Base-by-base conservation (phyloP, 2,888 invertebrate genomes). In the Dromius quadrimaculatus region DNA sequence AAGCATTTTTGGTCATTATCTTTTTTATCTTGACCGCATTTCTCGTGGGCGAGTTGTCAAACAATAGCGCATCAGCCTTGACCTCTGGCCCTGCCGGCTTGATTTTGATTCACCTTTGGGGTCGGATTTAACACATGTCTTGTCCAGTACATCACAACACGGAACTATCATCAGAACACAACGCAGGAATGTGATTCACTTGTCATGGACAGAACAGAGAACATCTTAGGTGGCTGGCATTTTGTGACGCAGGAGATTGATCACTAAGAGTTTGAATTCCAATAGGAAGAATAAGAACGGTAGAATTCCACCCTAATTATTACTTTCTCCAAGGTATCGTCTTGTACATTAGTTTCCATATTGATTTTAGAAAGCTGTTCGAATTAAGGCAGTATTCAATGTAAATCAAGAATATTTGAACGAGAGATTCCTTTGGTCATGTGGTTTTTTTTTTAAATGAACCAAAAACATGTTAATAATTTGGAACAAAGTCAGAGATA, bases 61-160 rank as follows among this genome's bases (percentile, higher is more conserved):
- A 54, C 50, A 54, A 54, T 54, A 23, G 50, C 50, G 50, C 23
- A 32, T 54, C 50, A 54, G 15, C 50, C 50, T 54, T 54, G 50
- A 54, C 50, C 50, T 28, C 41, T 41, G 41, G n/a, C n/a, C 41
- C 13, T 11, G 41, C 41, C 41, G 41, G 1, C 41, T 41, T 41
- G 41, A 41, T 41, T 41, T 41, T 41, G 11, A 41, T 41, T 41
- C 41, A 41, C 15, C 41, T 41, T 41, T 32, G 9, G 47, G 47
- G 20, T 22, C 20, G 47, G 47, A 23, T 47, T 17, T 15, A 47
- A 28, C 50, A 54, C 32, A 54, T 54, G 50, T 54, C 23, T 54
- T 54, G 50, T 54, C 50, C 50, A 15, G 15, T 15, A 54, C 50
- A 54, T 54, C 50, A 54, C 50, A 54, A 54, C 50, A 54, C 50